Evolutionary conservation across 1,140 invertebrate species (phyloP), one percentile per base, ranked within the genome.

Genomic region (Gonioctena quinquepunctata): DNA sequence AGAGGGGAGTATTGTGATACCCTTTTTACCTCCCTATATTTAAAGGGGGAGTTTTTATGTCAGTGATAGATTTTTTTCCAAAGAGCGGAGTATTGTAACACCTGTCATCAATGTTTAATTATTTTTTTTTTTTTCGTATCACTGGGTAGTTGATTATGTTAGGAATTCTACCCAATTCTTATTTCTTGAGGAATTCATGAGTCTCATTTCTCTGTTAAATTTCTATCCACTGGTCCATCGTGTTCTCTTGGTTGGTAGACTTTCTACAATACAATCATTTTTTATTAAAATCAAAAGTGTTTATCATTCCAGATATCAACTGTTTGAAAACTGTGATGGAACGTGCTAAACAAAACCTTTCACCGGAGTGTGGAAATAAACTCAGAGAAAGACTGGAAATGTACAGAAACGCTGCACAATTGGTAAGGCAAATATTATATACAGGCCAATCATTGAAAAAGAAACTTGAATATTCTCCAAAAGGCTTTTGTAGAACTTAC

Each of bases 331-430:
- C 89, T 68, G 86, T 91, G 50, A 80, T 94, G 66, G 86, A 91
- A 77, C 89, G 91, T 74, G 84, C 85, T 68, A 86, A 80, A 69
- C 90, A 90, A 79, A 87, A 88, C 63, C 84, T 96, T 48, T 89
- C 93, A 72, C 77, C 85, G 54, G 91, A 94, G 72, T 96, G 95
- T 82, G 88, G 90, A 73, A 90, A 89, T 72, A 92, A 93, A 87
- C 83, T 97, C 54, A 87, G 88, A 62, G 90, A 90, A 68, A 87
- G 95, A 75, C 90, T 95, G 76, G 91, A 96, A 85, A 95, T 97
- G 93, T 96, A 95, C 82, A 91, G 88, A 84, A 93, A 92, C 86
- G 94, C 94, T 21, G 92, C 90, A 27, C 89, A 92, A 85, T 92
- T 94, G 85, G 85, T 59, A 26, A 65, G 16, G n/a, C n/a, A n/a